Base-by-base conservation (phyloP, 2,113 vertebrate genomes). In the Egretta garzetta region DNA sequence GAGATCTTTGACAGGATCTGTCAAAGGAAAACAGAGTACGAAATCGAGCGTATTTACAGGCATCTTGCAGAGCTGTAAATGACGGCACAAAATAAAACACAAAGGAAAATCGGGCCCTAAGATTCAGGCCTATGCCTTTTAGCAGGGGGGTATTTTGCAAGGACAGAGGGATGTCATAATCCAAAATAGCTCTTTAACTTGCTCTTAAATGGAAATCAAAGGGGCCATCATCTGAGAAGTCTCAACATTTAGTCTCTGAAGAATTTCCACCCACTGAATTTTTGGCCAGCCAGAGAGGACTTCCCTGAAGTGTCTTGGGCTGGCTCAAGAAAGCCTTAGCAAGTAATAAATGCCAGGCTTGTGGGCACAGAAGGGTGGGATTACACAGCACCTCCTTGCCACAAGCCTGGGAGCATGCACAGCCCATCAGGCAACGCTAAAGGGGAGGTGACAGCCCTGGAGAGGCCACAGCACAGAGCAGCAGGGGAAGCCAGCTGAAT, bases 121-220 rank as follows among this genome's bases (percentile, higher is more conserved):
- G 62, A 84, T 62, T 81, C 45, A 85, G 28, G 62, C 26, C 19
- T n/a, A 35, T n/a, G 68, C 26, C 70, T 91, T 76, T 87, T 12
- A 76, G 86, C 2, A 2, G 23, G 30, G 39, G 24, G 35, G 11
- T 73, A 21, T 96, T 96, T 97, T 95, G 89, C 91, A 97, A 94
- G 73, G 64, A 64, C 18, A 50, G 76, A 60, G 52, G 68, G 26
- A 91, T 92, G 89, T 87, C 74, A 58, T 62, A 84, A 96, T 21
- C 80, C 76, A 45, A 93, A 86, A 58, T 76, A 6, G 9, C 41
- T 93, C 88, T 91, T 85, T 39, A 77, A 43, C 56, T 87, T 79
- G 41, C 55, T 92, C 80, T 92, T 64, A 64, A 79, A 27, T 53
- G 33, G 55, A 73, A 94, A 92, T 92, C 86, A 92, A 95, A 97